Conservation (phyloP, 2,113 vertebrate species). For the Hypomesus transpacificus region DNA sequence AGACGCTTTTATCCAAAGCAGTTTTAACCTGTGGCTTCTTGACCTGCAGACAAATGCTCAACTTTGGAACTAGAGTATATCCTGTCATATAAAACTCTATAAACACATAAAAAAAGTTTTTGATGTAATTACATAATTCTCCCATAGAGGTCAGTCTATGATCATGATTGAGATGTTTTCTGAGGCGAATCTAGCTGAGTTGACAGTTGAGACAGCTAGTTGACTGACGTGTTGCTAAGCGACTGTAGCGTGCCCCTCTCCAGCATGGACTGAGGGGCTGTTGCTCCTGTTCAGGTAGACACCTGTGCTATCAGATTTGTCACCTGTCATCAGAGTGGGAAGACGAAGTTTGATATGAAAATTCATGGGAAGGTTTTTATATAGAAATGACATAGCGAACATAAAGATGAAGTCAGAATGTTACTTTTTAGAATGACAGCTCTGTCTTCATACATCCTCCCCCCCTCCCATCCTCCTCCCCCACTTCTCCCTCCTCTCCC, state of each 20-base stretch:
- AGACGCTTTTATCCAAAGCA: too few species aligned
- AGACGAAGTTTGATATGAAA: too few species aligned
- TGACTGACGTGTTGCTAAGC: too few species aligned
- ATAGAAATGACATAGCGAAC: neutral
- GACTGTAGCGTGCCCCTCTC: too few species aligned
- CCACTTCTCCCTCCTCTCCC: neutral
- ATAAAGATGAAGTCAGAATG: neutral
- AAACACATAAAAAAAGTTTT: neutral
- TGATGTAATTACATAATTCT: neutral
- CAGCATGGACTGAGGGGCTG: too few species aligned
- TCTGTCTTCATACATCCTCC: neutral
- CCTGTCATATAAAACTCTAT: neutral
- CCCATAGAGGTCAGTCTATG: conserved; percentile 54
- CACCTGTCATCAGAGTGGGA: neutral
- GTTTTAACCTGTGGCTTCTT: neutral
- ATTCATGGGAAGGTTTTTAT: neutral
- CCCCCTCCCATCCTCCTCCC: neutral
- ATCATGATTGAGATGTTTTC: conserved; percentile 24
- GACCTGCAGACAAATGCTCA: neutral
- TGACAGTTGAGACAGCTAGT: too few species aligned
- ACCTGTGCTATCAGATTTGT: neutral
- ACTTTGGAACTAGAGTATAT: neutral
- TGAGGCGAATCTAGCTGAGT: neutral
- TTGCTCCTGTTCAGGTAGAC: neutral
- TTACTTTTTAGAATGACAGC: neutral